Evolutionary conservation across 2,888 invertebrate genomes (phyloP).

Genomic region (Cinara cedri): DNA sequence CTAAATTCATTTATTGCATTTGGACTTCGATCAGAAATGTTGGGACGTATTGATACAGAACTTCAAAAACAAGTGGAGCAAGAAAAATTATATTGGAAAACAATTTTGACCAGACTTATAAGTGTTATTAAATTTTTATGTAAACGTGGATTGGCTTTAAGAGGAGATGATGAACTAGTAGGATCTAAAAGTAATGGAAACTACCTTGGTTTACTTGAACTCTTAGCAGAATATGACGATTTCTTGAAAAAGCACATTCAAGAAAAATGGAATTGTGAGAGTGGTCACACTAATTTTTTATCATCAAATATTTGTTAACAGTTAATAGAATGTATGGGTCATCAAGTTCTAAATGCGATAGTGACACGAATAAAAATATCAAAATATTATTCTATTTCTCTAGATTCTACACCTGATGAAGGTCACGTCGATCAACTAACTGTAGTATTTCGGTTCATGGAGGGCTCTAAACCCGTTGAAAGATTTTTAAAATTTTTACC

Average conservation of each 20-base stretch:
- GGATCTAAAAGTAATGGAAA: too few relatives aligned
- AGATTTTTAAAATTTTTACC: slow-evolving; percentile 61
- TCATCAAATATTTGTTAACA: slow-evolving; percentile 47
- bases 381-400: slow-evolving; percentile 53
- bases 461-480: slow-evolving; percentile 60
- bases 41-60: too few relatives aligned
- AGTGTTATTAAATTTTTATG: too few relatives aligned
- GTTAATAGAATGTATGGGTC: slow-evolving; percentile 24
- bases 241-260: slow-evolving; percentile 42
- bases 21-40: too few relatives aligned
- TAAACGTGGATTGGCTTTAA: neutral
- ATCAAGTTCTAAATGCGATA: neutral
- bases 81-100: too few relatives aligned
- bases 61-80: too few relatives aligned
- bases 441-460: slow-evolving; percentile 61
- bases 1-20: too few relatives aligned
- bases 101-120: too few relatives aligned
- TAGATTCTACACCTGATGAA: slow-evolving; percentile 54
- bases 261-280: slow-evolving; percentile 17
- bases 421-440: slow-evolving; percentile 60
- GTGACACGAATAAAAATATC: slow-evolving; percentile 1
- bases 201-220: too few relatives aligned
- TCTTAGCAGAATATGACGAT: slow-evolving; percentile 41
- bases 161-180: too few relatives aligned
- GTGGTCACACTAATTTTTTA: slow-evolving; percentile 32